Conservation (phyloP, 2,797 vertebrate genomes). For the Aphelocoma californica region DNA sequence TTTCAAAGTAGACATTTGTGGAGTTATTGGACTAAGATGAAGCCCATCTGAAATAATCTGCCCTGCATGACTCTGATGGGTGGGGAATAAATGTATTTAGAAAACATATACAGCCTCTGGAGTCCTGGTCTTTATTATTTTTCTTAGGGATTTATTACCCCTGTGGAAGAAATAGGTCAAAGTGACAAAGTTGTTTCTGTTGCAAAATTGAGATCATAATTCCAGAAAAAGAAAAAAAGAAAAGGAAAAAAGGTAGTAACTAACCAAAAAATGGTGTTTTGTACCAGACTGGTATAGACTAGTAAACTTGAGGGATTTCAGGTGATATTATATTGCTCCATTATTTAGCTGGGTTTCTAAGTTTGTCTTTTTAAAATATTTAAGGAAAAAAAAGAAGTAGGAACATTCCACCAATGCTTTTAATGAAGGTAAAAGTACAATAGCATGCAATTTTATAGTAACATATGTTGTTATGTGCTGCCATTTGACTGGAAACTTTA, state of each 20-base stretch:
- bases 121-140: background rate
- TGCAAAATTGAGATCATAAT: background rate
- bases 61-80: background rate
- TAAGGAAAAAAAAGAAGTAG: background rate
- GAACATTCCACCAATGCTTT: background rate
- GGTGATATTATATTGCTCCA: background rate
- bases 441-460: background rate
- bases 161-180: background rate
- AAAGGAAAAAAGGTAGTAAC: background rate
- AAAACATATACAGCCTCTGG: background rate
- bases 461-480: background rate
- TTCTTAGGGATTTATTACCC: background rate
- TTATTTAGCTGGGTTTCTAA: background rate
- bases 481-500: background rate
- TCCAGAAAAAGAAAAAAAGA: background rate
- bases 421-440: background rate
- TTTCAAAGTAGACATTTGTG: background rate
- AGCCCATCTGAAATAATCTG: background rate
- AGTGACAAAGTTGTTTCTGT: background rate
- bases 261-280: background rate
- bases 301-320: background rate
- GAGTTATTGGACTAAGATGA: background rate
- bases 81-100: background rate
- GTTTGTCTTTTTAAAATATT: background rate
- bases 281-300: background rate